These are phyloP conservation scores for Ptychodera flava DNA, from an alignment of 35 echinoderm and acorn worm genomes.

Conservation along the genomic window DNA sequence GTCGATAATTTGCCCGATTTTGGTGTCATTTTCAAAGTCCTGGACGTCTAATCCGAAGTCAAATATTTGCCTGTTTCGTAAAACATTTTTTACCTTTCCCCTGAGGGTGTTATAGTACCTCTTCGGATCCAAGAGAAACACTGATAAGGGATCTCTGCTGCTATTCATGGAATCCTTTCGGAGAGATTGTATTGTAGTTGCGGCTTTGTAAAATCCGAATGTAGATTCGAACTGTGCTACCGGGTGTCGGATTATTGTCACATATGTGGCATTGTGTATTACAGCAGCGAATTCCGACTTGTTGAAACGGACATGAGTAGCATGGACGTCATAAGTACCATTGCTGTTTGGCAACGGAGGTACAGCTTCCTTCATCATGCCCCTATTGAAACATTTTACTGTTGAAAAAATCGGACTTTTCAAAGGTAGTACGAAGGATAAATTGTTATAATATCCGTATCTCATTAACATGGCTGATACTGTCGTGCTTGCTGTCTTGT, in stretches of 20 bases:
- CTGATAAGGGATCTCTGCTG: slow-evolving; percentile 21
- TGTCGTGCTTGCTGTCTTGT: slow-evolving; percentile 85
- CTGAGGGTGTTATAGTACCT: slow-evolving; percentile 27
- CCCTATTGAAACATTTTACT: slow-evolving; percentile 8
- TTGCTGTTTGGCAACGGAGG: background rate
- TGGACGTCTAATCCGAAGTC: slow-evolving; percentile 61
- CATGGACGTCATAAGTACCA: slow-evolving; percentile 25
- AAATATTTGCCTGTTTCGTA: slow-evolving; percentile 59
- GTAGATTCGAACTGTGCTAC: slow-evolving; percentile 57
- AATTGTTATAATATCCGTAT: slow-evolving; percentile 52
- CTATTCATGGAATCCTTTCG: background rate
- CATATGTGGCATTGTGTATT: slow-evolving; percentile 38
- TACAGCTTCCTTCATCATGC: slow-evolving; percentile 10
- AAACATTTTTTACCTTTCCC: slow-evolving; percentile 24
- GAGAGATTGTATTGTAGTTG: background rate
- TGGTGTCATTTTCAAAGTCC: slow-evolving; percentile 12
- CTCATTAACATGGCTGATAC: slow-evolving; percentile 44
- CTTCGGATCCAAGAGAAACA: slow-evolving; percentile 43
- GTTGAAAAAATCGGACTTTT: slow-evolving; percentile 17
- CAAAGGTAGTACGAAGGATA: slow-evolving; percentile 31
- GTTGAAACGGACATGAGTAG: slow-evolving; percentile 44
- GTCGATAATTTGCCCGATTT: slow-evolving; percentile 32
- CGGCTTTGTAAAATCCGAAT: slow-evolving; percentile 37
- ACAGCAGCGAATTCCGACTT: slow-evolving; percentile 28
- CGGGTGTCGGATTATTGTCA: slow-evolving; percentile 51